Evolutionary conservation across 35 echinoderm and acorn worm genomes (phyloP).

Genomic region (Nesometra sesokonis): DNA sequence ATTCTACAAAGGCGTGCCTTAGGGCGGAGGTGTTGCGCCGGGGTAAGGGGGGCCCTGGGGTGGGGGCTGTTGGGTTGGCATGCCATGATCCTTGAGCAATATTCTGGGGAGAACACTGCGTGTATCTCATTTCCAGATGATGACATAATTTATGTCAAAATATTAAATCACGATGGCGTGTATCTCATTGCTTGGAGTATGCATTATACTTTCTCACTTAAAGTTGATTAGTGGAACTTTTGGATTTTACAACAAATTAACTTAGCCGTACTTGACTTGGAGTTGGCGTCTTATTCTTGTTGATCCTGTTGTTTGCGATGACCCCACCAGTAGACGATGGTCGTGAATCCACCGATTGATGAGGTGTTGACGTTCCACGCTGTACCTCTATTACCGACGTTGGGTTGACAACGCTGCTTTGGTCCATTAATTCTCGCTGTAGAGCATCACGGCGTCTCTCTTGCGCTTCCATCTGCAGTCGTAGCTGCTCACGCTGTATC

Average conservation of each 20-base stretch:
- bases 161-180: no score
- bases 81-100: no score
- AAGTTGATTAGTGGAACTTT: no score
- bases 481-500: constrained; percentile 28
- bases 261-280: background rate
- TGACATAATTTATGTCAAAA: no score
- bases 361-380: background rate
- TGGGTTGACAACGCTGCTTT: background rate
- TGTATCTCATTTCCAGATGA: no score
- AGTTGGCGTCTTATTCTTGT: background rate
- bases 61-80: no score
- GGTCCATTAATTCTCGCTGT: constrained; percentile 48
- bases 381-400: background rate
- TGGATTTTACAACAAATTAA: background rate
- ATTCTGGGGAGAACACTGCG: no score
- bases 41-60: no score
- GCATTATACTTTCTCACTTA: no score
- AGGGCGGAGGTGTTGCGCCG: no score
- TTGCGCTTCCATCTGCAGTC: constrained; percentile 61
- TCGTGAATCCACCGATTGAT: background rate
- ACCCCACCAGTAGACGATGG: background rate
- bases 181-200: no score
- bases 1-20: no score
- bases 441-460: constrained; percentile 67
- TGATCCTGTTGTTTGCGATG: background rate